Base-by-base conservation (phyloP, 2,888 invertebrate species). In the Rotaria sp. region DNA sequence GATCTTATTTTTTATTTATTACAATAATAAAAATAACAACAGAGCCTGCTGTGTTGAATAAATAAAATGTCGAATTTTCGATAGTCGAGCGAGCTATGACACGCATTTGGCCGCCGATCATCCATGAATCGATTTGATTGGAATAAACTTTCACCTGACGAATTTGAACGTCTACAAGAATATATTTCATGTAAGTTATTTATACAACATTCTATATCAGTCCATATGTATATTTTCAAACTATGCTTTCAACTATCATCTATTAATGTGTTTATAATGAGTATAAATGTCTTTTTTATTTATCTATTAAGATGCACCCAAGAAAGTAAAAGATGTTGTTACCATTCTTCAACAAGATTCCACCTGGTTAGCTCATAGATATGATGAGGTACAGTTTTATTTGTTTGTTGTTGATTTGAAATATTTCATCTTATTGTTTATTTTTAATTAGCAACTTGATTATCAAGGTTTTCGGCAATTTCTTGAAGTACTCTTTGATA, bases 101-200 rank as follows among this genome's bases (percentile, higher is more conserved):
- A 67, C 67, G 35, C 35, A 35, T 35, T 67, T 67, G 67, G 35
- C 30, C 35, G 35, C 35, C 67, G 30, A 67, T 67, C 35, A 67
- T 67, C 67, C 67, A 80, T 80, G 80, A 80, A 45, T 45, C 80
- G 80, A 80, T 80, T 80, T 80, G 45, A 80, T 80, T 96, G 96
- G 96, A 96, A 96, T 92, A 96, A 96, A 92, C 93, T 96, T 89
- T 96, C 96, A 88, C 96, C 96, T 26, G 94, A 94, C 87, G 96
- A 96, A 92, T 96, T 96, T 91, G 95, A 96, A 91, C 95, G 96
- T 92, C 94, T 96, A 59, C 96, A 96, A 92, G 96, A 96, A 91
- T 93, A 96, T 90, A 95, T 95, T 86, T 94, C 95, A 89, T 96
- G 96, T 96, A 92, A 95, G 96, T 94, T 85, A 30, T 50, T 18